These are phyloP conservation scores for Podarcis muralis DNA, from an alignment of 2,113 vertebrate species.

Conservation along the genomic window DNA sequence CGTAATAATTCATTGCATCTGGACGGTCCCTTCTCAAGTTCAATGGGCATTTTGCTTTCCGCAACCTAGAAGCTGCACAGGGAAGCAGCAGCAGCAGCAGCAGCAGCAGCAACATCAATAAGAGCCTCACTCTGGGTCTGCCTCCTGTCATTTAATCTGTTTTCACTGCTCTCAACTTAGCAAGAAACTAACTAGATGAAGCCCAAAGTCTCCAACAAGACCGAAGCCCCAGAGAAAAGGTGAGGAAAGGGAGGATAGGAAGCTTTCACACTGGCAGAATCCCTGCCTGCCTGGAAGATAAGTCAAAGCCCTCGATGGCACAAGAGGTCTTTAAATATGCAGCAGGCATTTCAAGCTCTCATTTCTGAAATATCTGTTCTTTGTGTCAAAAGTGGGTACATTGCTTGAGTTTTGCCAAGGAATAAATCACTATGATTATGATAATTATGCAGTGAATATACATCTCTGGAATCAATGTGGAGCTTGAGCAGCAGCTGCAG, in stretches of 20 bases:
- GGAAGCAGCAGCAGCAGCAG: neutral
- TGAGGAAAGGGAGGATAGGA: neutral
- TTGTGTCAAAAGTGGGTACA: neutral
- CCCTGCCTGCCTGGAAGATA: neutral
- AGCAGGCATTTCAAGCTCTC: neutral
- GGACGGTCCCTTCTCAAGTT: neutral
- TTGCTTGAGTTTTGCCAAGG: neutral
- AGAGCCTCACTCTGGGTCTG: neutral
- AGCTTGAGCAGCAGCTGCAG: neutral
- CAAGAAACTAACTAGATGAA: too few species aligned
- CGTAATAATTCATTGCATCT: neutral
- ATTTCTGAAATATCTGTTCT: neutral
- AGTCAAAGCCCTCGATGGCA: neutral
- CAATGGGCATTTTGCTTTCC: neutral
- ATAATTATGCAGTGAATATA: accelerated
- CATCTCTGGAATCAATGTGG: neutral
- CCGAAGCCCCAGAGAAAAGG: neutral
- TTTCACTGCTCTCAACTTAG: neutral
- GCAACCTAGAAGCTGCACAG: neutral
- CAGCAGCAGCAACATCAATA: neutral
- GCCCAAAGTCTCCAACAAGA: neutral
- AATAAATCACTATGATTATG: neutral
- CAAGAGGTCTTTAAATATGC: neutral
- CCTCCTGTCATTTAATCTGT: neutral
- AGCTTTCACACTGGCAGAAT: neutral